A percentile compares a stretch with the other conserved stretches of the same genome.
Conservation (phyloP, 2,113 vertebrate genomes). For the Equus quagga region DNA sequence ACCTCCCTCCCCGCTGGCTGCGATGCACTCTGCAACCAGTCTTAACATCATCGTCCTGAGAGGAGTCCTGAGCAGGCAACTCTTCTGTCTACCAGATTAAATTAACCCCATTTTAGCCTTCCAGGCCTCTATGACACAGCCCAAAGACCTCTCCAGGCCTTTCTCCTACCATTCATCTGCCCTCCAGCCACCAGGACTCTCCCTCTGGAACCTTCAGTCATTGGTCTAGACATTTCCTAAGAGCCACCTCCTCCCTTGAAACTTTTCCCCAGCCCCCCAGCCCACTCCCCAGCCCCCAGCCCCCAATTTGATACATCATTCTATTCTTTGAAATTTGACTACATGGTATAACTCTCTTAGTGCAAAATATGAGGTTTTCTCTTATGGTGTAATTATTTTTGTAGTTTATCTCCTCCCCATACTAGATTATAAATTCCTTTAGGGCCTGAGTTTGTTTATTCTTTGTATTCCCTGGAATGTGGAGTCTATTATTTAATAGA, state of each 20-base stretch:
- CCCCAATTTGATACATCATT: neutral
- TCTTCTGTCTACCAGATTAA: neutral
- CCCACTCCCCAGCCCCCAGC: neutral
- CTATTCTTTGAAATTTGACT: constrained; percentile 15
- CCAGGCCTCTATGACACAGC: neutral
- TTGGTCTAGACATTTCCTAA: neutral
- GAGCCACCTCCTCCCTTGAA: neutral
- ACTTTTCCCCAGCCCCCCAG: neutral
- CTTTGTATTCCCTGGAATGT: neutral
- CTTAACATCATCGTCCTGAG: neutral
- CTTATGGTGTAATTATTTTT: neutral
- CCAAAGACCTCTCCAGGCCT: neutral
- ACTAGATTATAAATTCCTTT: neutral
- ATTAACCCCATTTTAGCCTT: neutral
- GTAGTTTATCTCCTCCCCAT: neutral
- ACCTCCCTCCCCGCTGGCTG: neutral
- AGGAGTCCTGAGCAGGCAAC: neutral
- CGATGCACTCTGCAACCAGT: neutral
- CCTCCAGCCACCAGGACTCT: neutral
- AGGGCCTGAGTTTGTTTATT: neutral
- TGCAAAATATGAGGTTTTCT: neutral
- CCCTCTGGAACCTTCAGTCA: neutral
- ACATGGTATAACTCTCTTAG: neutral
- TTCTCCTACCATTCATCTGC: neutral
- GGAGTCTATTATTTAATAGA: neutral